phyloP scores from a whole-genome alignment of 2,113 vertebrate genomes.

The Pseudopodoces humilis region DNA sequence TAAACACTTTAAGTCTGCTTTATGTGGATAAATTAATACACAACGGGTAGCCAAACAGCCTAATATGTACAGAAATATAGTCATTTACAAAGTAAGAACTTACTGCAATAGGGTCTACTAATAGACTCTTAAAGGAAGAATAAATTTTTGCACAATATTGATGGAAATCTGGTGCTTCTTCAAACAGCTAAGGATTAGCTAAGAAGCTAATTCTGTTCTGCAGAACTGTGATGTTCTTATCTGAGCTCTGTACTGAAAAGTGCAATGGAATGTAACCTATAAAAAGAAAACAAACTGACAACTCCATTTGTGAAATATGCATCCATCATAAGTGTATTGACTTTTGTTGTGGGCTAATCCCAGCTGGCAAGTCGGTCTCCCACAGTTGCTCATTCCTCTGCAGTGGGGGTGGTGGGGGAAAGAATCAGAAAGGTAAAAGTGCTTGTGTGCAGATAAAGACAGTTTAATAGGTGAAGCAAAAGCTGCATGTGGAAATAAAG shows the following conservation, averaged over 20 bases:
- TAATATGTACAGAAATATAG: background rate
- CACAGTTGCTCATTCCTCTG: accelerated
- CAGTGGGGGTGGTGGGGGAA: accelerated
- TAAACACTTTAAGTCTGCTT: background rate
- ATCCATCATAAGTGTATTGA: background rate
- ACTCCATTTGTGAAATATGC: background rate
- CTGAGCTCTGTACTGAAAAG: background rate
- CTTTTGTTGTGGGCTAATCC: background rate
- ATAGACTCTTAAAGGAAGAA: background rate
- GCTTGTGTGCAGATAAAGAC: accelerated
- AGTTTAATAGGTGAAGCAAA: background rate
- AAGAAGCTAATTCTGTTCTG: background rate
- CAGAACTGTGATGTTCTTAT: background rate
- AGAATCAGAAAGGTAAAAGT: background rate
- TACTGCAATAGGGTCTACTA: background rate
- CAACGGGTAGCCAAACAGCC: background rate
- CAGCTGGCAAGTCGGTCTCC: accelerated
- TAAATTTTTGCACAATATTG: background rate
- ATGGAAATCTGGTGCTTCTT: background rate
- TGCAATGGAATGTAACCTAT: background rate
- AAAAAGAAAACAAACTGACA: background rate
- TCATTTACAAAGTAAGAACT: background rate
- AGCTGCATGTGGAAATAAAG: background rate
- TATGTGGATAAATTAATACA: background rate
- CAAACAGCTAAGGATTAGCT: background rate